phyloP scores from a whole-genome alignment of 2,113 vertebrate species.

The Cebidichthys violaceus region DNA sequence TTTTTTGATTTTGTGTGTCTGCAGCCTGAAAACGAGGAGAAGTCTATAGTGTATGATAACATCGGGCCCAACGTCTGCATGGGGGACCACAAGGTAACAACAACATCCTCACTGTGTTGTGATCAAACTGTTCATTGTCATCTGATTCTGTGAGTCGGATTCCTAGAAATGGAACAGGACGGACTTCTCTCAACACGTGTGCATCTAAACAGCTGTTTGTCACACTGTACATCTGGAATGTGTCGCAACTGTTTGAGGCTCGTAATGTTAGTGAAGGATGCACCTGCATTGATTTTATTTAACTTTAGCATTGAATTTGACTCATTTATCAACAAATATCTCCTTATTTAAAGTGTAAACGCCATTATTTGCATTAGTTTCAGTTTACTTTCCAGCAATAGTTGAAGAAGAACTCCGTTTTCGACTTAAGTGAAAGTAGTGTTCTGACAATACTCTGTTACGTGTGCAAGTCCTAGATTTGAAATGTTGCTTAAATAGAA shows the following conservation, averaged over 20 bases:
- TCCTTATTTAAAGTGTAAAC: not conserved
- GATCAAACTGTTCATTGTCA: not conserved
- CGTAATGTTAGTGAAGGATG: not conserved
- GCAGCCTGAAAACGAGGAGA: conserved; percentile 97
- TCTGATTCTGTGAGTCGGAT: not conserved
- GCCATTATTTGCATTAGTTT: not conserved
- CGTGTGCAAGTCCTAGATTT: not conserved
- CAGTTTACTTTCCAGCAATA: not conserved
- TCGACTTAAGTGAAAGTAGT: not conserved
- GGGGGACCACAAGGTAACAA: conserved; percentile 98
- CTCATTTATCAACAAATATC: not conserved
- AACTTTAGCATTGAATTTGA: not conserved
- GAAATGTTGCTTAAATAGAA: not conserved
- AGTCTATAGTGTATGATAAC: conserved; percentile 93
- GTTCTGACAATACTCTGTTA: not conserved
- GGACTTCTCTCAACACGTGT: not conserved
- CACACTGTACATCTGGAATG: not conserved
- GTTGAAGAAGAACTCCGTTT: not conserved
- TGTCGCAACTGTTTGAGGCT: not conserved
- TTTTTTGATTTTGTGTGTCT: conserved; percentile 71
- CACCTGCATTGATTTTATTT: not conserved
- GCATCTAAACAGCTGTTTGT: not conserved
- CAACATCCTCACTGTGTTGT: not conserved
- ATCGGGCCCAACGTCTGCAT: conserved; percentile 98
- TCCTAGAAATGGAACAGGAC: no score